Evolutionary conservation across 2,113 vertebrate species (phyloP).

Genomic region (Vulpes vulpes): DNA sequence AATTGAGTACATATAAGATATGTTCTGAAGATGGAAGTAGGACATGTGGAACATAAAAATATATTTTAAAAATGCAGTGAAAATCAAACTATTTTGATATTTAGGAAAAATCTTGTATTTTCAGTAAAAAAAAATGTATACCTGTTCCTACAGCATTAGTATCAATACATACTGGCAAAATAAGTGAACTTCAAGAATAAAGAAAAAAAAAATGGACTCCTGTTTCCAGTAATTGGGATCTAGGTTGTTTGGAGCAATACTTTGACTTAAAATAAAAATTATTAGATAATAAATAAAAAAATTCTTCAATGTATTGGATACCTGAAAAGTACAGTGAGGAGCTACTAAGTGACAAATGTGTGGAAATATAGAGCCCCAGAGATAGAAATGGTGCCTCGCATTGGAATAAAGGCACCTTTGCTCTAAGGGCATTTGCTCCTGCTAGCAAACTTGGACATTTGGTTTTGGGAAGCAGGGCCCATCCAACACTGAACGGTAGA

Average conservation of each 20-base stretch:
- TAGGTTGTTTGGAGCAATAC: background rate
- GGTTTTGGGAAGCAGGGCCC: background rate
- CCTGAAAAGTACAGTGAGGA: background rate
- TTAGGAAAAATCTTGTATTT: slow-evolving; percentile 16
- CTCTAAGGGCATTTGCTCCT: background rate
- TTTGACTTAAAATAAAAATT: background rate
- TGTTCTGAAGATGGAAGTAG: background rate
- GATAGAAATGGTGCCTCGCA: background rate
- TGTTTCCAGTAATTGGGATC: background rate
- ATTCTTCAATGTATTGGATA: background rate
- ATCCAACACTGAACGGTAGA: background rate
- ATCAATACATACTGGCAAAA: background rate
- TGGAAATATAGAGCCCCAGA: background rate
- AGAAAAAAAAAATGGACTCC: background rate
- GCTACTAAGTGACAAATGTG: background rate
- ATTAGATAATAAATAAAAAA: background rate
- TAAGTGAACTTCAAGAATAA: background rate
- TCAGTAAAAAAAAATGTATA: background rate
- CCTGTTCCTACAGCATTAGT: background rate
- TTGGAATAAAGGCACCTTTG: background rate
- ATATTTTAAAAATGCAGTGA: slow-evolving; percentile 27
- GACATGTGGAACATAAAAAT: slow-evolving; percentile 22
- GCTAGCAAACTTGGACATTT: background rate
- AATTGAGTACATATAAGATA: background rate
- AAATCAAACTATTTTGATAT: slow-evolving; percentile 24